These are phyloP conservation scores for Choristoneura rosaceana DNA, from an alignment of 2,888 invertebrate species.

Conservation along the genomic window DNA sequence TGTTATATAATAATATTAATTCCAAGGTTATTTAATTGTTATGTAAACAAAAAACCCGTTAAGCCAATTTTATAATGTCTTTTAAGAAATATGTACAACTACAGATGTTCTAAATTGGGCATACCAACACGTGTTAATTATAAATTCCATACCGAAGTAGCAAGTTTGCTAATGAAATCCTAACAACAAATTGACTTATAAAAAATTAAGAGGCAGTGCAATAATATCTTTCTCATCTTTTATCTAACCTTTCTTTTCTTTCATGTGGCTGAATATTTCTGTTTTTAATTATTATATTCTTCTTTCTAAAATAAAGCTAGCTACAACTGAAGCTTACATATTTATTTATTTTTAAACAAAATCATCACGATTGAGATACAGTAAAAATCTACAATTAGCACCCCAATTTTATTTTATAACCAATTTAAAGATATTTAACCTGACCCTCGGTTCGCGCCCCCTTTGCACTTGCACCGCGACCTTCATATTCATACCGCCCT, in stretches of 20 bases:
- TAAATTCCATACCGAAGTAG: no score
- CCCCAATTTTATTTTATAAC: neutral
- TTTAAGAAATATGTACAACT: neutral
- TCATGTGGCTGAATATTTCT: no score
- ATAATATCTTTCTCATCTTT: no score
- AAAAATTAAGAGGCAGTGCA: no score
- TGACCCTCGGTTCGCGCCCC: slow-evolving; percentile 7
- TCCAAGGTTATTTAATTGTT: neutral
- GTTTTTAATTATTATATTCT: no score
- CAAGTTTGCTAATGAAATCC: no score
- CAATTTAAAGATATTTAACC: neutral
- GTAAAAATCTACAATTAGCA: neutral
- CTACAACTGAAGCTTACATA: no score
- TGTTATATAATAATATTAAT: neutral
- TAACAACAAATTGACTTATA: no score
- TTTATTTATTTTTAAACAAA: no score
- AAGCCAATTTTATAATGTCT: neutral
- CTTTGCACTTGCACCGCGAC: slow-evolving; percentile 50
- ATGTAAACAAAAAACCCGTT: neutral
- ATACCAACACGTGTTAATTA: no score
- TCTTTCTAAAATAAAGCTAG: no score
- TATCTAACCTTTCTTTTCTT: no score
- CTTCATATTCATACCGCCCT: slow-evolving; percentile 66
- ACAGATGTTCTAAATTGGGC: neutral
- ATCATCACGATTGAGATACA: neutral